phyloP scores from a whole-genome alignment of 1,140 invertebrate species.

The Sycobia sp. region DNA sequence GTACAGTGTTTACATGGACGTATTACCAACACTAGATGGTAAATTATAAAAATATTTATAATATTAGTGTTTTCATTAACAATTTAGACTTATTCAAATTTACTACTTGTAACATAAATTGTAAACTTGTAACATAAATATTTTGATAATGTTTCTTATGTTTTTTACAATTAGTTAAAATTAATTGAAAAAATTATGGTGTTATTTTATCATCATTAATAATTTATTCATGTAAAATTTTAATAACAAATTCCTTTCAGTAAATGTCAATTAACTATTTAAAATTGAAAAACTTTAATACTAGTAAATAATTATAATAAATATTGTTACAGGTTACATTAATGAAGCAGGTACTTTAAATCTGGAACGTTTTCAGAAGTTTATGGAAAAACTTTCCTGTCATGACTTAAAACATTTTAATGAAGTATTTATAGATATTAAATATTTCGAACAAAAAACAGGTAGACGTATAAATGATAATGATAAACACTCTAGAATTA shows the following conservation, averaged over 20 bases:
- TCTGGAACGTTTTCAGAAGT: conserved; percentile 83
- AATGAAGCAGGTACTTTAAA: conserved; percentile 89
- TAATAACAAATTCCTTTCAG: neutral
- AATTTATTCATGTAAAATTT: neutral
- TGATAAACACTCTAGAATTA: conserved; percentile 38
- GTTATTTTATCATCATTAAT: no score
- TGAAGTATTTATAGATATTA: conserved; percentile 83
- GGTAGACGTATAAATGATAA: conserved; percentile 58
- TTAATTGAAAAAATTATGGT: no score
- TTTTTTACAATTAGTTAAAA: no score
- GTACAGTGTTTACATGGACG: conserved; percentile 86
- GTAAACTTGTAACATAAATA: neutral
- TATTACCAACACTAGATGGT: conserved; percentile 86
- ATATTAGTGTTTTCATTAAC: no score
- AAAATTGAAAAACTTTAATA: no score
- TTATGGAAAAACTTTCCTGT: conserved; percentile 76
- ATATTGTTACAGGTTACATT: conserved; percentile 85
- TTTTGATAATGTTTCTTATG: neutral
- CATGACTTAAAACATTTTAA: conserved; percentile 86
- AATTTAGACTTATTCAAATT: no score
- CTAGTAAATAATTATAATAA: no score
- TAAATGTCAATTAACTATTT: neutral
- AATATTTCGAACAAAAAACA: conserved; percentile 82
- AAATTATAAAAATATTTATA: conserved; percentile 38
- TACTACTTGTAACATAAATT: neutral